These are phyloP conservation scores for Pelobates fuscus DNA, from an alignment of 2,113 vertebrate species.

Conservation along the genomic window DNA sequence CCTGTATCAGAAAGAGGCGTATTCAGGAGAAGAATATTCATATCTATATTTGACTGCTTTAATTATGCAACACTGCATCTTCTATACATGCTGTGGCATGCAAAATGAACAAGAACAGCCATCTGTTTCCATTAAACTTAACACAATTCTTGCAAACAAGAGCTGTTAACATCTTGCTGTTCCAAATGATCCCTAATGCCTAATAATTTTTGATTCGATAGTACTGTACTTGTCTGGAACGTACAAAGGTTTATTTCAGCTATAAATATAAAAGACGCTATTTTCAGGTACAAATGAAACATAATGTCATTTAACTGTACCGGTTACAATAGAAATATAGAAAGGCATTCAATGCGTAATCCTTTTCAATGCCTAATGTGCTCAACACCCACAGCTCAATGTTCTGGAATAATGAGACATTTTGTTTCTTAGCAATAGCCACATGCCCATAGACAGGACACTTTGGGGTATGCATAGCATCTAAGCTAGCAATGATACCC, in stretches of 20 bases:
- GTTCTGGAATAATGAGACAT: neutral
- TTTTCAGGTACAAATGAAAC: neutral
- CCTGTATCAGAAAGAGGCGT: accelerated
- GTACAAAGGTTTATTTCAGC: neutral
- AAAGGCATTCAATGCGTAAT: neutral
- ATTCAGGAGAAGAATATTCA: neutral
- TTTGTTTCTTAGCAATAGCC: neutral
- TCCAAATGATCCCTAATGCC: neutral
- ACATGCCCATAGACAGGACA: neutral
- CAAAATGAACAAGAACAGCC: constrained; percentile 15
- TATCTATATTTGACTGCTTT: neutral
- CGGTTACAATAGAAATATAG: neutral
- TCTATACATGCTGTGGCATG: neutral
- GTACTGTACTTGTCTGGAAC: neutral
- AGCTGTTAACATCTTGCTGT: neutral
- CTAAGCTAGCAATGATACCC: too few species aligned
- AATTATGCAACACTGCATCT: neutral
- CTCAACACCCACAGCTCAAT: neutral
- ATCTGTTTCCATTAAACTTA: constrained; percentile 23
- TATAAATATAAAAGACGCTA: neutral
- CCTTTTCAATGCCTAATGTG: neutral
- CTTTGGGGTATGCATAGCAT: too few species aligned
- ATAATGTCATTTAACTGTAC: neutral
- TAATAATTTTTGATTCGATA: neutral
- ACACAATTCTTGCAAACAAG: constrained; percentile 3